A percentile compares a stretch with the other conserved stretches of the same genome.
Evolutionary conservation across 2,797 vertebrate genomes (phyloP).

Genomic region (Petrocephalus schoutedeni): DNA sequence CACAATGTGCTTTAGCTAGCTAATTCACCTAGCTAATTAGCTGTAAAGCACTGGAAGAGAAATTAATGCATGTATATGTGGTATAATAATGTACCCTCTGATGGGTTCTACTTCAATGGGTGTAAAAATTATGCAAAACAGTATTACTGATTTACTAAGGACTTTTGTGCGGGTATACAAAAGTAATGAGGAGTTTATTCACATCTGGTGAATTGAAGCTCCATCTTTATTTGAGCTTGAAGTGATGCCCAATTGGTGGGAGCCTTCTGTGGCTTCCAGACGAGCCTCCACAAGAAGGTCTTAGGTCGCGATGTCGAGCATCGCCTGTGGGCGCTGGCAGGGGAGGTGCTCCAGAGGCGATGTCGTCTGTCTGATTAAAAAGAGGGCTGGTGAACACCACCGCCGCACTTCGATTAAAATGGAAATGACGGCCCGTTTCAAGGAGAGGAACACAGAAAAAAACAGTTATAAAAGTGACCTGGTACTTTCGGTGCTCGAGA

Average conservation of each 20-base stretch:
- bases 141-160: background rate
- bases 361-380: constrained; percentile 6
- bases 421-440: constrained; percentile 47
- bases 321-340: background rate
- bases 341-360: background rate
- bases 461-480: constrained; percentile 8
- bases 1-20: background rate
- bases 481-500: background rate
- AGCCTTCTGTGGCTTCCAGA: background rate
- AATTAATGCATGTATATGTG: constrained; percentile 3
- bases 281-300: background rate
- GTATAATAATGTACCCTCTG: background rate
- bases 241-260: background rate
- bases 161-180: background rate
- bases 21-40: constrained; percentile 17
- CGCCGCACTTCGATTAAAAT: constrained; percentile 44
- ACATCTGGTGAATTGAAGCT: background rate
- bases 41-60: background rate
- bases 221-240: background rate
- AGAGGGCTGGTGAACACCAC: background rate
- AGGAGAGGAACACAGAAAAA: constrained; percentile 31
- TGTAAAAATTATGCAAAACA: constrained; percentile 6
- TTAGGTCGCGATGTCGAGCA: background rate
- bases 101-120: background rate
- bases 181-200: background rate